Conservation (phyloP, 2,797 vertebrate genomes). For the Sternotherus odoratus region DNA sequence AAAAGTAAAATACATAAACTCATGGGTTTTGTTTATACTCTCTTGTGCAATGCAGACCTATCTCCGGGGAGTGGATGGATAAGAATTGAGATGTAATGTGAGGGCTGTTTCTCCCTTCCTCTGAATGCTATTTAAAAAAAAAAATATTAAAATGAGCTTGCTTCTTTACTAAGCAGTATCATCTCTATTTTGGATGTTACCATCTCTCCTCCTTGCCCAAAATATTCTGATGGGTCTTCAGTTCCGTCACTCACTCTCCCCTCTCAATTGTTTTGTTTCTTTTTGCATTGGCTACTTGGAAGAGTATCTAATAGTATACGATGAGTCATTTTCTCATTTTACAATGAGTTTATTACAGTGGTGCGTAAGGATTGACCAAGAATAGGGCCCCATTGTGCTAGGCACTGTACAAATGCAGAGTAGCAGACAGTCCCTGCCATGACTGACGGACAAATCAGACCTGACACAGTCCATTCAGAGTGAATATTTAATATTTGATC, state of each 20-base stretch:
- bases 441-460: not conserved
- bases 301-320: not conserved
- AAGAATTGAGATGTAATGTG: accelerated
- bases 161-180: not conserved
- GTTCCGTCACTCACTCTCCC: not conserved
- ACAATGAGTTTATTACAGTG: too few species aligned
- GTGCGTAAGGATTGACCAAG: too few species aligned
- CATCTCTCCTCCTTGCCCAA: accelerated
- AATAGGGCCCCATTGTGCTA: not conserved
- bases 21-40: not conserved
- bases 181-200: accelerated
- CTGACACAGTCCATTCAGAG: not conserved
- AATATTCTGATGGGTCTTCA: not conserved
- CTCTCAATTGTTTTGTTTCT: not conserved
- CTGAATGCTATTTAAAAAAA: not conserved
- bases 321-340: too few species aligned
- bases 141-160: not conserved
- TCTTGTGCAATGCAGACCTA: not conserved
- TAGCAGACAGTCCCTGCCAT: not conserved
- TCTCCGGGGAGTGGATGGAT: not conserved
- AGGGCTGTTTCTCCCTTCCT: not conserved
- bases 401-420: not conserved
- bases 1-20: not conserved
- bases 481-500: not conserved
- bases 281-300: not conserved